Base-by-base conservation (phyloP, 2,113 vertebrate species). In the Silurus glanis region DNA sequence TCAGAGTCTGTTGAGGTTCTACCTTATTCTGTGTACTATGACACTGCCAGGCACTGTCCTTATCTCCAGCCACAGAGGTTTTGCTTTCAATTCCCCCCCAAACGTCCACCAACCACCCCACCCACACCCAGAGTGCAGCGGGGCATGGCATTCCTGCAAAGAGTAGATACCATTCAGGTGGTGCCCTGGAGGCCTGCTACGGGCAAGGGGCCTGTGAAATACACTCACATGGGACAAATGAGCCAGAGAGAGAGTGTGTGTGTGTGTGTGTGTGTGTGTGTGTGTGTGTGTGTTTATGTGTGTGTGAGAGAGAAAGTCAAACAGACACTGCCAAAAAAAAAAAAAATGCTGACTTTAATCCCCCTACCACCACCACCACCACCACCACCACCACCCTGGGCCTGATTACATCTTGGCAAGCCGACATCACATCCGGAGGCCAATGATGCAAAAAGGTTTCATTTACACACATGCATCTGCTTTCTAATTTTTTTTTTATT, bases 161-260 rank as follows among this genome's bases (percentile, higher is more conserved):
- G 58, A 28, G 37, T 78, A 88, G 90, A 91, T 91, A 91, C 87
- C 88, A 90, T 90, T 88, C 88, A 90, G 88, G 82, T 85, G 71
- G 62, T 49, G 72, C 75, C 74, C 82, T 83, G 80, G 87, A 90
- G 82, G 75, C 55, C 53, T 47, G 74, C 82, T 80, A 83, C 37
- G 61, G 76, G 80, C 84, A 53, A 85, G 67, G 47, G 86, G 55
- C 83, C 84, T 69, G 69, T 82, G 85, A 86, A 90, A 84, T 49
- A 81, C 69, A 72, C 87, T 82, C 72, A 76, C 58, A 76, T 75
- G 23, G 76, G 72, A 86, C 86, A 83, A 81, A 80, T 76, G 84
- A 69, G 80, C 58, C 58, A 84, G 59, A 66, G 72, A 37, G 71
- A 23, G 55, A 75, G 62, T 37, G 49, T 28, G 6, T 14, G 9